Percentiles rank a stretch among this genome's conserved stretches.
Conservation (phyloP, 1,140 invertebrate genomes). For the Sinella curviseta region DNA sequence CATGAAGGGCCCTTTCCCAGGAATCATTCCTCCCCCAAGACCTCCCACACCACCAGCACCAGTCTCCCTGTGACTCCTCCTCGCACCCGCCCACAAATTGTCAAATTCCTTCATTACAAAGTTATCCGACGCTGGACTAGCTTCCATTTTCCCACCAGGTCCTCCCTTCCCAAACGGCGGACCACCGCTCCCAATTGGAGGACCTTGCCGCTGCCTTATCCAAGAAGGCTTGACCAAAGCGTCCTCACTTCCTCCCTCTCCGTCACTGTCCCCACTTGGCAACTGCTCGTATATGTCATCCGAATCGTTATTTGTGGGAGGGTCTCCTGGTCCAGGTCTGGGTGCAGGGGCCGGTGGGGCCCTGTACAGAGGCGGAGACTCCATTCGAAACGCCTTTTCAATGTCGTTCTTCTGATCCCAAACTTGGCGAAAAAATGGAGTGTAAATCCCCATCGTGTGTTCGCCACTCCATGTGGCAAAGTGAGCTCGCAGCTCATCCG, state of each 20-base stretch:
- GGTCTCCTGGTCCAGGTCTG: constrained; percentile 30
- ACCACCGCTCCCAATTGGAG: constrained; percentile 53
- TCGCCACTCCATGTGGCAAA: constrained; percentile 73
- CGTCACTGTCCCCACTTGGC: constrained; percentile 60
- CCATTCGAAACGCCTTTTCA: constrained; percentile 74
- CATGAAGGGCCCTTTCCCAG: constrained; percentile 38
- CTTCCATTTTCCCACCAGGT: constrained; percentile 43
- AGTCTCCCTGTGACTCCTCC: constrained; percentile 42
- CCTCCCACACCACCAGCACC: constrained; percentile 13
- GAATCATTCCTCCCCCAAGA: constrained; percentile 1
- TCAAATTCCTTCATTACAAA: constrained; percentile 47
- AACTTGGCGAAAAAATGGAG: constrained; percentile 92
- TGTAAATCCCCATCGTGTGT: constrained; percentile 78
- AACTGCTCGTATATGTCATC: constrained; percentile 78
- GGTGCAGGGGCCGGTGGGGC: constrained; percentile 42
- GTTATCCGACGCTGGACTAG: constrained; percentile 45
- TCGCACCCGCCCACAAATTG: constrained; percentile 47
- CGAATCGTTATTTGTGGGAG: constrained; percentile 44
- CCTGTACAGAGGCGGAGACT: constrained; percentile 48
- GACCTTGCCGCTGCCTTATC: constrained; percentile 66
- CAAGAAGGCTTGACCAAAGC: constrained; percentile 44
- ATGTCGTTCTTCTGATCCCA: constrained; percentile 95
- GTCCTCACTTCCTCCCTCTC: constrained; percentile 43
- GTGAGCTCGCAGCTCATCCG: constrained; percentile 86
- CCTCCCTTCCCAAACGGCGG: constrained; percentile 27